Conservation (phyloP, 2,797 vertebrate genomes). For the Syncerus caffer region DNA sequence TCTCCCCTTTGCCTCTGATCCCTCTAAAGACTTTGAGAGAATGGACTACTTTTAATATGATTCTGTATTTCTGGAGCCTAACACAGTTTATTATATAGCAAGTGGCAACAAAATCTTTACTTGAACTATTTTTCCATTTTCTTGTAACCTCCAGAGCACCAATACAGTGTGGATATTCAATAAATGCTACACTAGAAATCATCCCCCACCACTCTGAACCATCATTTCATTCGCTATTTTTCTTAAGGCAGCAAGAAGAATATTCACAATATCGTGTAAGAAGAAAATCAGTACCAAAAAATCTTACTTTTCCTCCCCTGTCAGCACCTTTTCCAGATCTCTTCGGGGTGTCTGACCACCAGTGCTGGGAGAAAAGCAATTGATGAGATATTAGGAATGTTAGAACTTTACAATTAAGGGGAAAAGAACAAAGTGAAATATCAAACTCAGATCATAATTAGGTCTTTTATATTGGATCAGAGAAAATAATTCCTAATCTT, state of each 20-base stretch:
- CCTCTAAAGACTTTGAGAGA: background rate
- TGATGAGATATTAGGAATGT: background rate
- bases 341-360: constrained; percentile 97
- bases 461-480: background rate
- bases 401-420: background rate
- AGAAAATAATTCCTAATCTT: background rate
- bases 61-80: constrained; percentile 24
- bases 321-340: constrained; percentile 97
- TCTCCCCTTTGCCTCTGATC: background rate
- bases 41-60: background rate
- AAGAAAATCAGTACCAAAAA: background rate
- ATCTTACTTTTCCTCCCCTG: constrained; percentile 96
- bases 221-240: background rate
- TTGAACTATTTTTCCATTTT: background rate
- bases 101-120: constrained; percentile 1
- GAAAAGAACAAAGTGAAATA: background rate
- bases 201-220: background rate
- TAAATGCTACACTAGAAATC: background rate
- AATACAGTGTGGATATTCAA: background rate
- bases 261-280: background rate
- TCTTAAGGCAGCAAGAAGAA: background rate
- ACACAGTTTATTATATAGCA: background rate
- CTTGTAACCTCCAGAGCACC: background rate
- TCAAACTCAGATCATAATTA: background rate
- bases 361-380: constrained; percentile 84